Evolutionary conservation across 2,888 invertebrate species (phyloP), one percentile per base, ranked within the genome.

Genomic region (Meiosimyza decipiens): DNA sequence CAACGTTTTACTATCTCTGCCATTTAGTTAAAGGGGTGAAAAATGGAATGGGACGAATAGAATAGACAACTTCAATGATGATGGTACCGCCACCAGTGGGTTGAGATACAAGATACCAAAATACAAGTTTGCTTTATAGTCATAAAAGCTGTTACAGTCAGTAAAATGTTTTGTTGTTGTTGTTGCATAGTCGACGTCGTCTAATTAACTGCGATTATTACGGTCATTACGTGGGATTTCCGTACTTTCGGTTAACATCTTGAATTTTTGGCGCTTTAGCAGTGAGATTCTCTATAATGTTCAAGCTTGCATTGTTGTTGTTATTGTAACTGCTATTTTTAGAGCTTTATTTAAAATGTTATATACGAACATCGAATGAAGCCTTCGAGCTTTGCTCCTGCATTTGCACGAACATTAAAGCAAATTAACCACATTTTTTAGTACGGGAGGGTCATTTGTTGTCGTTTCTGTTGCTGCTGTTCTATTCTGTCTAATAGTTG

Each of bases 121-220:
- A 40, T 40, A 40, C 40, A 40, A 40, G 9, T 62, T 69, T 52
- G 18, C 49, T 66, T 66, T 66, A 71, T 81, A 83, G 79, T 80
- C 82, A 82, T 83, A 82, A 79, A 77, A 73, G 75, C 72, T 74
- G 73, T 74, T 71, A 74, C 73, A 63, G 54, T 74, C 52, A 28
- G 28, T 16, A 68, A 73, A 76, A 74, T 74, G 71, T 65, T 70
- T 65, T 74, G 76, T 74, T 74, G 74, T 74, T 74, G 74, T 71
- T 75, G 69, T 66, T 74, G 73, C 62, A 55, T 63, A 54, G 70
- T 51, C 70, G 75, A 77, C 83, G 85, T 81, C 86, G 86, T 85
- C 85, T 85, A 85, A 85, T 85, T 85, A 85, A 85, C 85, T 85
- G 82, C 85, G 85, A 86, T 85, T 85, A 85, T 85, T 85, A 86